Evolutionary conservation across 2,888 invertebrate genomes (phyloP).

Genomic region (Cotesia congregata): DNA sequence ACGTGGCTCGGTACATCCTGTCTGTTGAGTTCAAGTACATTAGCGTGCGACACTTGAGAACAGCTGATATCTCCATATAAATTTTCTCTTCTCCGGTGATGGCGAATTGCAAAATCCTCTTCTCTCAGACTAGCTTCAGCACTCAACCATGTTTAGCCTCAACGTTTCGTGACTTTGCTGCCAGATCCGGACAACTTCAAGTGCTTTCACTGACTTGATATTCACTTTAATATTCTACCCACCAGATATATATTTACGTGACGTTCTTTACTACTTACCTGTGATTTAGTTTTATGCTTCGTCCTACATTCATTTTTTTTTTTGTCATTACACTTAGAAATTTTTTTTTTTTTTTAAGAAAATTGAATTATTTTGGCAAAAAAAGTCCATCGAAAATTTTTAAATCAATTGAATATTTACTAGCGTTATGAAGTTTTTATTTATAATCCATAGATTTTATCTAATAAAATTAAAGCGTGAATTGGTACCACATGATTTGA

Average conservation of each 20-base stretch:
- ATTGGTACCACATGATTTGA: no score
- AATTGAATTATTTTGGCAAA: no score
- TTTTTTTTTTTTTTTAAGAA: no score
- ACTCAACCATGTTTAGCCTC: slow-evolving; percentile 13
- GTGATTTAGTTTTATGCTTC: neutral
- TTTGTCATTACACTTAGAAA: neutral
- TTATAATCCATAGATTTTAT: no score
- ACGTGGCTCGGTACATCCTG: slow-evolving; percentile 1
- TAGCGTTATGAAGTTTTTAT: no score
- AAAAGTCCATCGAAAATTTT: no score
- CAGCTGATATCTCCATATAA: slow-evolving; percentile 11
- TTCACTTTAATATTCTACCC: slow-evolving; percentile 11
- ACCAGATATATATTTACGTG: slow-evolving; percentile 3
- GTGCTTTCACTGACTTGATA: slow-evolving; percentile 16
- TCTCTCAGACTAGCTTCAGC: slow-evolving; percentile 1
- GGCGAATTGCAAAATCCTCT: slow-evolving; percentile 7
- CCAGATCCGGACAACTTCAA: slow-evolving; percentile 13
- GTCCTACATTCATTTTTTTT: neutral
- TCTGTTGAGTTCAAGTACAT: slow-evolving; percentile 11
- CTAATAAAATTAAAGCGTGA: no score
- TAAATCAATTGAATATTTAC: no score
- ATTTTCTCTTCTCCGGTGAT: neutral
- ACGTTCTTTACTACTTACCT: neutral
- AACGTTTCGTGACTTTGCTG: slow-evolving; percentile 16
- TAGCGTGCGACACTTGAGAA: slow-evolving; percentile 3